These are phyloP conservation scores for Melanogrammus aeglefinus DNA, from an alignment of 2,797 vertebrate species.

Conservation along the genomic window DNA sequence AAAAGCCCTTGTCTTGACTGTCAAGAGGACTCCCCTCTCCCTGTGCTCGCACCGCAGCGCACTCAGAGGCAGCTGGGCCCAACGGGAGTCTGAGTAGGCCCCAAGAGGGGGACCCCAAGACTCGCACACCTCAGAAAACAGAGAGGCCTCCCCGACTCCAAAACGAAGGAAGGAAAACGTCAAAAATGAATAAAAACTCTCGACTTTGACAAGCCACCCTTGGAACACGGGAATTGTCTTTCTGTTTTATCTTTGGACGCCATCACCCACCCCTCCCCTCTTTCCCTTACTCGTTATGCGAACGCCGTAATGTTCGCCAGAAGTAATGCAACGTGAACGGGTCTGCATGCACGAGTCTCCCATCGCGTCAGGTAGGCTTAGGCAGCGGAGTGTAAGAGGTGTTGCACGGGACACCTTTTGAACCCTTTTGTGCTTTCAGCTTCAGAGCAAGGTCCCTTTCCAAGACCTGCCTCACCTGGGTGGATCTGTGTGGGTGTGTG, in stretches of 20 bases:
- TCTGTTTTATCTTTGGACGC: constrained; percentile 31
- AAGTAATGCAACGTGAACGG: constrained; percentile 70
- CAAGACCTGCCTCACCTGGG: constrained; percentile 48
- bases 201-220: constrained; percentile 50
- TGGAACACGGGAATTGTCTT: constrained; percentile 20
- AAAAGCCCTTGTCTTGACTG: background rate
- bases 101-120: constrained; percentile 38
- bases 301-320: constrained; percentile 63
- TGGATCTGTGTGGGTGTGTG: constrained; percentile 17
- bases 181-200: constrained; percentile 34
- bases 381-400: constrained; percentile 51
- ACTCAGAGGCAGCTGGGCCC: background rate
- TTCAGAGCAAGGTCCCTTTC: constrained; percentile 69
- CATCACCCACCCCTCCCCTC: constrained; percentile 40
- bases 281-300: constrained; percentile 50
- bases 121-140: constrained; percentile 50
- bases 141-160: constrained; percentile 28
- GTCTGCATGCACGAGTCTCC: constrained; percentile 69
- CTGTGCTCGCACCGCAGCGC: too few relatives aligned
- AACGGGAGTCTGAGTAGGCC: constrained; percentile 15
- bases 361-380: constrained; percentile 71
- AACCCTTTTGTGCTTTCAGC: constrained; percentile 62
- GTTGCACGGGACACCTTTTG: constrained; percentile 77
- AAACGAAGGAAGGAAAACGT: constrained; percentile 61
- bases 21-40: background rate